Evolutionary conservation across 2,113 vertebrate species (phyloP), one percentile per base, ranked within the genome.

Genomic region (Mormoops blainvillei): DNA sequence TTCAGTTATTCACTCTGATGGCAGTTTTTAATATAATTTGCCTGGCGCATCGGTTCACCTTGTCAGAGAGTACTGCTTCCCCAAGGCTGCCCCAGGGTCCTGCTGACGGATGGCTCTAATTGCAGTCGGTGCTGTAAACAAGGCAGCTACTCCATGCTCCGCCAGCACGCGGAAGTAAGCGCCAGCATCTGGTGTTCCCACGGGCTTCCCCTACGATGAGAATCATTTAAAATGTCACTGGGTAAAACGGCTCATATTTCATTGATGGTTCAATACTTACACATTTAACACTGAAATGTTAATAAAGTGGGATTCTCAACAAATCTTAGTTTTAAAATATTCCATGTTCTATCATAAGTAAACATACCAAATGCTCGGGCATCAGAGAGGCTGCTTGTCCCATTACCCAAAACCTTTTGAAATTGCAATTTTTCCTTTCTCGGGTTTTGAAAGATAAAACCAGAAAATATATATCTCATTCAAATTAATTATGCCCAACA

Each of bases 101-200:
- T 99, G 99, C 96, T 99, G 99, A 98, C 99, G 99, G 95, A 99
- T 99, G 93, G 99, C 99, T 98, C 99, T 99, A 97, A 99, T 98
- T 96, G 99, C 99, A 58, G 99, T 99, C n/a, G 99, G 99, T 2
- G 99, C 99, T 38, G 99, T 99, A 97, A 99, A 99, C 99, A 99
- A 98, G 93, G 99, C 99, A 74, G 98, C 98, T 11, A 98, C 99
- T 73, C 99, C 99, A 90, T 99, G 98, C 97, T 99, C 99, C 2
- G 99, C 99, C 73, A 99, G 97, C 90, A 99, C 99, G 18, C 99
- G 99, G 98, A 99, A 99, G 98, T 99, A 99, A 10, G 99, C 99
- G 4, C 99, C 99, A 1, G 99, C 98, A 97, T 99, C 99, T 56
- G 99, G 99, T 13, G 99, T 99, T 96, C 99, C 99, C 84, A 99